Conservation (phyloP, 2,888 invertebrate genomes). For the Flabesymbios commensalis region DNA sequence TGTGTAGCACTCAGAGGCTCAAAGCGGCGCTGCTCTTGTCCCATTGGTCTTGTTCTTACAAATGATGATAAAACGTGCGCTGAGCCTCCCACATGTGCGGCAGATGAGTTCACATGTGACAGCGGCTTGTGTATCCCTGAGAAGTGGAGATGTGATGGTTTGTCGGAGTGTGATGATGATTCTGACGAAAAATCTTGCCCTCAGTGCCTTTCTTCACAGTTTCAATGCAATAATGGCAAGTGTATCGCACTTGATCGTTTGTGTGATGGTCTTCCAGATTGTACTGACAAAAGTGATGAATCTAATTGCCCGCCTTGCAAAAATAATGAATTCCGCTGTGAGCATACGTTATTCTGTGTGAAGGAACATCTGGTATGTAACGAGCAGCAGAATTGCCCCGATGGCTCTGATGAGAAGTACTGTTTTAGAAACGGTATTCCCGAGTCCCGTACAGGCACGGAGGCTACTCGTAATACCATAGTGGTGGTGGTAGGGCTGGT, state of each 20-base stretch:
- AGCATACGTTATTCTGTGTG: not conserved
- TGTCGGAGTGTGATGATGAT: slow-evolving; percentile 63
- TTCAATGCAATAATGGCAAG: slow-evolving; percentile 66
- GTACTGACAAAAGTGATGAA: not conserved
- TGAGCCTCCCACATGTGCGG: slow-evolving; percentile 53
- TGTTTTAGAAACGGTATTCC: too few relatives aligned
- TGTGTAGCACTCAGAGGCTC: slow-evolving; percentile 74
- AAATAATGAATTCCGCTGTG: slow-evolving; percentile 14
- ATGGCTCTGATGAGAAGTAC: slow-evolving; percentile 47
- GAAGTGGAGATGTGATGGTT: slow-evolving; percentile 95
- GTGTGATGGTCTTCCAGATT: slow-evolving; percentile 47
- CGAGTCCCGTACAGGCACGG: too few relatives aligned
- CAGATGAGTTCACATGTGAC: slow-evolving; percentile 82
- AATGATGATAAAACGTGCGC: slow-evolving; percentile 68
- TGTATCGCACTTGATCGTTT: slow-evolving; percentile 81
- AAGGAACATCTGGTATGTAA: slow-evolving; percentile 43
- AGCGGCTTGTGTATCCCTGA: slow-evolving; percentile 90
- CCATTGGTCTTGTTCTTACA: slow-evolving; percentile 69
- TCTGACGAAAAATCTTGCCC: slow-evolving; percentile 57
- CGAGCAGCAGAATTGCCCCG: slow-evolving; percentile 49
- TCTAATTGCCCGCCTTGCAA: not conserved
- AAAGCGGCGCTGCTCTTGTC: slow-evolving; percentile 73
- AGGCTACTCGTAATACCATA: too few relatives aligned
- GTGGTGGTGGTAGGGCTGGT: too few relatives aligned
- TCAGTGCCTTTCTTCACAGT: slow-evolving; percentile 47